Evolutionary conservation across 1,140 invertebrate genomes (phyloP).

Genomic region (Cotesia typhae): DNA sequence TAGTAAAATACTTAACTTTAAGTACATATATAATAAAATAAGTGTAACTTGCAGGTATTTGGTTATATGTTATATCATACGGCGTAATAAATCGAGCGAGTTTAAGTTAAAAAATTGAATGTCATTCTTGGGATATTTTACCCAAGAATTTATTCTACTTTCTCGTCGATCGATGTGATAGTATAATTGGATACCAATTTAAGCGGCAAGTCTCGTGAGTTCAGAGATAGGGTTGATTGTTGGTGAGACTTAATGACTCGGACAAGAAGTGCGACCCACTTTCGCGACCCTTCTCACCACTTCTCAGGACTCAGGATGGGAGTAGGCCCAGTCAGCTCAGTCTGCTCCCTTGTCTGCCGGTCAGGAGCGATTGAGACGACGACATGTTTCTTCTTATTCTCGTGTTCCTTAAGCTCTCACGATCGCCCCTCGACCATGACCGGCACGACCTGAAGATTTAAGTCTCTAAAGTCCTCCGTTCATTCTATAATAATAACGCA

Average conservation of each 20-base stretch:
- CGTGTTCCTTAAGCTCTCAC: too few species aligned
- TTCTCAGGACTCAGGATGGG: neutral
- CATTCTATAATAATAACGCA: too few species aligned
- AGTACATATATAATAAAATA: too few species aligned
- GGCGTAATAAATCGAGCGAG: neutral
- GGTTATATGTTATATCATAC: neutral
- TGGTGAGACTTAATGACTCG: slow-evolving; percentile 12
- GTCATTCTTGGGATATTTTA: slow-evolving; percentile 17
- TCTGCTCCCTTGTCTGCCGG: neutral
- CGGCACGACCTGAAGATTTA: too few species aligned
- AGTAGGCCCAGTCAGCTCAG: slow-evolving; percentile 1
- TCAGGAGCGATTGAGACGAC: too few species aligned
- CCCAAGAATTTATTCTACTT: slow-evolving; percentile 8
- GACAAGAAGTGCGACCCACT: slow-evolving; percentile 26
- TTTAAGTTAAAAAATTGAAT: slow-evolving; percentile 4
- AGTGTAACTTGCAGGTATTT: neutral
- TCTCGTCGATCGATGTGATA: slow-evolving; percentile 25
- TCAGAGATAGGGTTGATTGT: slow-evolving; percentile 25
- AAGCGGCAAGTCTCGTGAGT: slow-evolving; percentile 13
- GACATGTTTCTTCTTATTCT: too few species aligned
- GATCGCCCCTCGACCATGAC: too few species aligned
- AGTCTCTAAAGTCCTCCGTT: too few species aligned
- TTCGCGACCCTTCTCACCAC: slow-evolving; percentile 32
- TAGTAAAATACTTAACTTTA: too few species aligned
- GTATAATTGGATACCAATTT: slow-evolving; percentile 25